phyloP scores from a whole-genome alignment of 35 echinoderm and acorn worm genomes.

The Ptychodera flava region DNA sequence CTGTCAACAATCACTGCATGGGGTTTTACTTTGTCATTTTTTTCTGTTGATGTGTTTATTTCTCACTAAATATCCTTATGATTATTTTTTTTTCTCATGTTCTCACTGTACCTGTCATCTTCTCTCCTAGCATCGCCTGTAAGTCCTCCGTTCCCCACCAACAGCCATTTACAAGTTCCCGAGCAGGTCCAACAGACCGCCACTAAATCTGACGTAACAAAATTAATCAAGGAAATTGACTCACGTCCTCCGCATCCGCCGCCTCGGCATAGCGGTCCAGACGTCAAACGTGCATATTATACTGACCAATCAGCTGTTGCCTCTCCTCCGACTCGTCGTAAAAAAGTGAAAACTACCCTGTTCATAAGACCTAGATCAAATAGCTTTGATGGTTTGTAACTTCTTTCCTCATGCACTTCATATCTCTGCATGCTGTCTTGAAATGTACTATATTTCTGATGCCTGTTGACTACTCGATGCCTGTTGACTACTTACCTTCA shows the following conservation, averaged over 20 bases:
- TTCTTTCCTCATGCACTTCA: neutral
- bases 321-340: neutral
- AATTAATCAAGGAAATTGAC: neutral
- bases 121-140: neutral
- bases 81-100: too few relatives aligned
- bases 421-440: too few relatives aligned
- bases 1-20: too few relatives aligned
- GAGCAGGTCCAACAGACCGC: neutral
- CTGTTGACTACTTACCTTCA: too few relatives aligned
- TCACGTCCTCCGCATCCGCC: neutral
- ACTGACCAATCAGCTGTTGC: neutral
- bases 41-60: too few relatives aligned
- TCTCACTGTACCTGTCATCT: too few relatives aligned
- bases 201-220: neutral
- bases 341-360: neutral
- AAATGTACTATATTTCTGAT: too few relatives aligned
- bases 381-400: neutral
- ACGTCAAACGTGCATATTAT: too few relatives aligned
- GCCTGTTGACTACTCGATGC: too few relatives aligned
- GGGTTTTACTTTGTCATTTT: too few relatives aligned
- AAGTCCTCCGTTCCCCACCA: neutral
- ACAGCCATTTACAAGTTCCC: neutral
- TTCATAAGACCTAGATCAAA: neutral
- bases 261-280: neutral
- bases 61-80: too few relatives aligned